These are phyloP conservation scores for Tupiocoris notatus DNA, from an alignment of 2,888 invertebrate species.

Conservation along the genomic window DNA sequence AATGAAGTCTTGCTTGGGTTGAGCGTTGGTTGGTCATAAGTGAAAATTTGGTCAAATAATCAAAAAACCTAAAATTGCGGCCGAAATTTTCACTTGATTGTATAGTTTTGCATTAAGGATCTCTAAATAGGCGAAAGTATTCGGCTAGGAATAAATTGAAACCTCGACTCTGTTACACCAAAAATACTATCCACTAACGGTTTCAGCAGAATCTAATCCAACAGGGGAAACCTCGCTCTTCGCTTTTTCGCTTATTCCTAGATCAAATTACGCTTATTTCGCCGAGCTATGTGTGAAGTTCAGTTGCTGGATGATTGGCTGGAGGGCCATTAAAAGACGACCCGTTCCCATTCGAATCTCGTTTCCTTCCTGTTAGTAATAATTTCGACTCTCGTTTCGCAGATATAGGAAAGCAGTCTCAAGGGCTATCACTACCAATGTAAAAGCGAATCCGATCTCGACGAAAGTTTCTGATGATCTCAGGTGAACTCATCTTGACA, in stretches of 20 bases:
- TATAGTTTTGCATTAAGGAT: no score
- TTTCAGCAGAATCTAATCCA: background rate
- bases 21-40: no score
- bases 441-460: background rate
- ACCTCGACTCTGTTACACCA: no score
- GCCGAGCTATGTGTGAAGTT: background rate
- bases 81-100: no score
- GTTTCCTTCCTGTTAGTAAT: background rate
- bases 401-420: background rate
- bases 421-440: background rate
- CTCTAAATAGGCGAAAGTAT: no score
- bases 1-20: no score
- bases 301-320: background rate
- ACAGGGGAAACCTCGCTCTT: background rate
- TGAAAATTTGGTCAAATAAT: no score
- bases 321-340: background rate
- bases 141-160: no score
- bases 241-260: background rate
- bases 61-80: no score
- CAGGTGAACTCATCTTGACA: background rate
- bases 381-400: background rate
- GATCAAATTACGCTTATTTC: background rate
- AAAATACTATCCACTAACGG: no score
- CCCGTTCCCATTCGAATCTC: background rate
- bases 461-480: background rate